A percentile compares a stretch with the other conserved stretches of the same genome.
Conservation (phyloP, 1,140 invertebrate species). For the Rhyacophila brunnea region DNA sequence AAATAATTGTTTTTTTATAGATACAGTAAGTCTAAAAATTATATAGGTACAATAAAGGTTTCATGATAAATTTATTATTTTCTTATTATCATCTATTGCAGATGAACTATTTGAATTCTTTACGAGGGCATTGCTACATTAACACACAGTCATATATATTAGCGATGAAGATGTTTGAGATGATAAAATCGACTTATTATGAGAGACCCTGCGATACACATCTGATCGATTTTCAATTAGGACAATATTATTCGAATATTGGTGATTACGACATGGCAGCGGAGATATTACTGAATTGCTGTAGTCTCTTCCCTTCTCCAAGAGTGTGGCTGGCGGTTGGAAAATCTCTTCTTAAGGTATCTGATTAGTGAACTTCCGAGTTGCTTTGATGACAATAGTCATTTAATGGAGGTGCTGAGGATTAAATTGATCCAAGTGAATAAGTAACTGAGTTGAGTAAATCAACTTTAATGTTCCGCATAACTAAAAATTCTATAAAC, state of each 20-base stretch:
- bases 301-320: slow-evolving; percentile 7
- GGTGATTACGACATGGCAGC: slow-evolving; percentile 1
- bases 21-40: neutral
- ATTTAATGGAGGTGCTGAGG: too few species aligned
- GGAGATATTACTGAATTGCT: slow-evolving; percentile 7
- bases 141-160: neutral
- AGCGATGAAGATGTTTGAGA: slow-evolving; percentile 6
- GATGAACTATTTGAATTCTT: slow-evolving; percentile 5
- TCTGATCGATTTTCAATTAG: slow-evolving; percentile 6
- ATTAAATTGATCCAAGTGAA: too few species aligned
- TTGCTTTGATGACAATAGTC: too few species aligned
- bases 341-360: slow-evolving; percentile 14
- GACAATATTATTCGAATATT: slow-evolving; percentile 1
- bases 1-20: too few species aligned
- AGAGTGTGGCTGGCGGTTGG: slow-evolving; percentile 10
- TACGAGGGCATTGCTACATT: slow-evolving; percentile 6
- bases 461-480: too few species aligned
- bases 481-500: too few species aligned
- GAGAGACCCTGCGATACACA: slow-evolving; percentile 11
- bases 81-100: slow-evolving; percentile 5
- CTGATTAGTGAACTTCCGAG: too few species aligned
- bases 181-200: slow-evolving; percentile 6
- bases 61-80: neutral
- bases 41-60: neutral
- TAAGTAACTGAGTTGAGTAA: too few species aligned